Evolutionary conservation across 2,888 invertebrate genomes (phyloP).

Genomic region (Dascillus cervinus): DNA sequence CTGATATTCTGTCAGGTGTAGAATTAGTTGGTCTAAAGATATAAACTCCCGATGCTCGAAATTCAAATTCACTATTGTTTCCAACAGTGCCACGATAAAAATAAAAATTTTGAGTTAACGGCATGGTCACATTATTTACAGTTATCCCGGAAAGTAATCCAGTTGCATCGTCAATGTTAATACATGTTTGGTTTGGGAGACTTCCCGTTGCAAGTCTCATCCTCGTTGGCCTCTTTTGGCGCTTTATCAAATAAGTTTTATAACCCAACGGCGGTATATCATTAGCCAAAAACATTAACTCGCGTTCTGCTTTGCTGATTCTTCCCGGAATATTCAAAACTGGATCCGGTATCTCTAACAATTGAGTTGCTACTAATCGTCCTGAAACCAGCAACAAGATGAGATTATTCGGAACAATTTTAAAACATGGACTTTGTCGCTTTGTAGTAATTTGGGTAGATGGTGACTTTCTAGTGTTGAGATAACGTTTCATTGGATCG

Average conservation of each 20-base stretch:
- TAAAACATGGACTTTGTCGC: no score
- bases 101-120: constrained; percentile 56
- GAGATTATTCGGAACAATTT: no score
- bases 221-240: constrained; percentile 27
- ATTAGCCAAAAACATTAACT: constrained; percentile 60
- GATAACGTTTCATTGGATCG: no score
- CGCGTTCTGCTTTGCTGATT: constrained; percentile 49
- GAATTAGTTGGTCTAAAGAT: constrained; percentile 67
- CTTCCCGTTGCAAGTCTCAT: no score
- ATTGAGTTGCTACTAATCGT: no score
- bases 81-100: constrained; percentile 68
- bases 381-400: no score
- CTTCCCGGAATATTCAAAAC: constrained; percentile 56
- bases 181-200: no score
- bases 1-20: constrained; percentile 31
- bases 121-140: constrained; percentile 38
- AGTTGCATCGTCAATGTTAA: constrained; percentile 40
- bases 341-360: constrained; percentile 51
- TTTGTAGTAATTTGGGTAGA: no score
- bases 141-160: constrained; percentile 50
- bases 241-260: constrained; percentile 53
- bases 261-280: constrained; percentile 59
- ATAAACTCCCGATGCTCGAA: constrained; percentile 88
- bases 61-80: constrained; percentile 51
- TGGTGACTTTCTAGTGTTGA: no score